Conservation (phyloP, 2,113 vertebrate genomes). For the Casuarius casuarius region DNA sequence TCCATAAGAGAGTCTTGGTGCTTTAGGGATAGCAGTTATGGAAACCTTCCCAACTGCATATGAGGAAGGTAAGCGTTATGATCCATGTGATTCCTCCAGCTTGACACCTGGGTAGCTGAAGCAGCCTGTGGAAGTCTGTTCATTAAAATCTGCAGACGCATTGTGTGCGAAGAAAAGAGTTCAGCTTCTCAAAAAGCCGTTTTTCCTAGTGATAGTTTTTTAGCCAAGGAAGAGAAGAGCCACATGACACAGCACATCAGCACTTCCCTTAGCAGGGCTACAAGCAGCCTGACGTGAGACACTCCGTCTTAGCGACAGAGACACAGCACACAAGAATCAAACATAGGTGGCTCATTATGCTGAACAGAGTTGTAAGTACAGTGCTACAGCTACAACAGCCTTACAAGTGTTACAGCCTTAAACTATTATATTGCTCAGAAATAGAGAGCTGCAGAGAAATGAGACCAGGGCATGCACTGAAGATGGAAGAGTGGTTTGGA, state of each 20-base stretch:
- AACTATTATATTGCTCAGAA: not conserved
- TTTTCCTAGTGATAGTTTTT: not conserved
- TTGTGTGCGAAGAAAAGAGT: not conserved
- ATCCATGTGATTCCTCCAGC: not conserved
- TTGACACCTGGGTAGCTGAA: not conserved
- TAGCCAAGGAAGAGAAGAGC: not conserved
- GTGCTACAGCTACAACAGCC: not conserved
- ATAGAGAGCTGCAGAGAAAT: not conserved
- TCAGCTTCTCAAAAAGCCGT: not conserved
- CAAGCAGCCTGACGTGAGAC: not conserved
- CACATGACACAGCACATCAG: not conserved
- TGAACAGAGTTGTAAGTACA: not conserved
- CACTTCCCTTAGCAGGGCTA: not conserved
- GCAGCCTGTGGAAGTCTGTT: not conserved
- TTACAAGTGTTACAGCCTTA: not conserved
- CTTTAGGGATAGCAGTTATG: not conserved
- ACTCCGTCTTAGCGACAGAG: not conserved
- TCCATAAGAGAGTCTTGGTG: not conserved
- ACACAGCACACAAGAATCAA: not conserved
- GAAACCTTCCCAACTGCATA: not conserved
- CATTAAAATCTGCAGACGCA: not conserved
- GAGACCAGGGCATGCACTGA: not conserved
- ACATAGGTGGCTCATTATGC: not conserved
- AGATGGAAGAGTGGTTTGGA: rapidly evolving
- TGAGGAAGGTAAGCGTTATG: not conserved